Percentiles rank a stretch among this genome's conserved stretches.
Evolutionary conservation across 2,113 vertebrate genomes (phyloP).

Genomic region (Elephas maximus): DNA sequence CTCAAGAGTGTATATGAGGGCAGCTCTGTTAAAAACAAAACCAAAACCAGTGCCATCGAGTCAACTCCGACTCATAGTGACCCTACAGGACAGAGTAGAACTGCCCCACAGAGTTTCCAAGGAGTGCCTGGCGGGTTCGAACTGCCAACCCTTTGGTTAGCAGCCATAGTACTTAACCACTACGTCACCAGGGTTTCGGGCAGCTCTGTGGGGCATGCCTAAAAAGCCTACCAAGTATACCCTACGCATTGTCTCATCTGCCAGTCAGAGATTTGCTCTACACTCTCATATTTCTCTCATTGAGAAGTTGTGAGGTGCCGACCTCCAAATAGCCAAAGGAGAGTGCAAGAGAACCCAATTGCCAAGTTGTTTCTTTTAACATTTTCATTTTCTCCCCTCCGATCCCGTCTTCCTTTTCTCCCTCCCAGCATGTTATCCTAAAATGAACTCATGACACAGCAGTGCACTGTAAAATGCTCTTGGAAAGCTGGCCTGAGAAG

Average conservation of each 20-base stretch:
- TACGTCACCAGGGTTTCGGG: not conserved
- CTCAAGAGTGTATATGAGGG: not conserved
- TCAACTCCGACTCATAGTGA: too few relatives aligned
- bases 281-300: not conserved
- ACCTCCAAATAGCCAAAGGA: not conserved
- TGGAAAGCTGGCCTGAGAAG: constrained; percentile 52
- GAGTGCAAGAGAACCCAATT: constrained; percentile 71
- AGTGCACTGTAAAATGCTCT: constrained; percentile 66
- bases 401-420: constrained; percentile 65
- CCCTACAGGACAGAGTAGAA: too few relatives aligned
- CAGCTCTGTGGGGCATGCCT: not conserved
- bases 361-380: constrained; percentile 75
- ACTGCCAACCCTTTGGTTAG: too few relatives aligned
- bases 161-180: too few relatives aligned
- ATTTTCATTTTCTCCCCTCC: constrained; percentile 69
- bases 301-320: not conserved
- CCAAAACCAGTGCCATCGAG: too few relatives aligned
- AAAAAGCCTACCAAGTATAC: not conserved
- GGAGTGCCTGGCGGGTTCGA: too few relatives aligned
- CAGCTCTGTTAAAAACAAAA: not conserved
- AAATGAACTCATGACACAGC: constrained; percentile 75
- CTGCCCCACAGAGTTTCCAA: too few relatives aligned
- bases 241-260: not conserved
- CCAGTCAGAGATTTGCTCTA: not conserved
- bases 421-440: constrained; percentile 70